Conservation (phyloP, 2,888 invertebrate genomes). For the Yponomeuta plumbellus region DNA sequence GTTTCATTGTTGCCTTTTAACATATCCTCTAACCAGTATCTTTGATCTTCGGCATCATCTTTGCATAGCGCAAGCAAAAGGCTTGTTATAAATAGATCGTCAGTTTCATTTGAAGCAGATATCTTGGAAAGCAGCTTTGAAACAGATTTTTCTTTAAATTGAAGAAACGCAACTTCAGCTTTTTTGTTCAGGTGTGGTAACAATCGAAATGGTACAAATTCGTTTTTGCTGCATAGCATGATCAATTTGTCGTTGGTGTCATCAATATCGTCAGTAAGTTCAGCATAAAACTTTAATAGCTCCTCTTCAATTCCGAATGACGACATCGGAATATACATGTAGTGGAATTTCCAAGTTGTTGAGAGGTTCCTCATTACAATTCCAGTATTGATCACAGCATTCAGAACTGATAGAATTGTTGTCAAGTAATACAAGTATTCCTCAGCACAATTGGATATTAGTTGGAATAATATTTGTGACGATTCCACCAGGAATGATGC, state of each 20-base stretch:
- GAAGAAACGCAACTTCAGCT: conserved; percentile 28
- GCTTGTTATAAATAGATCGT: conserved; percentile 52
- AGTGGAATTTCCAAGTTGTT: conserved; percentile 65
- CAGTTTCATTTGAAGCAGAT: conserved; percentile 49
- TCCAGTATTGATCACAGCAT: conserved; percentile 51
- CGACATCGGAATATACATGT: conserved; percentile 61
- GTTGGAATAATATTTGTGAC: conserved; percentile 48
- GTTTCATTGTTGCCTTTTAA: conserved; percentile 53
- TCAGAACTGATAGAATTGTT: conserved; percentile 45
- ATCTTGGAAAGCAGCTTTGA: conserved; percentile 52
- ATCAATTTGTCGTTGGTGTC: conserved; percentile 22
- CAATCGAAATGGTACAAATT: conserved; percentile 54
- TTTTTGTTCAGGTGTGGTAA: conserved; percentile 34
- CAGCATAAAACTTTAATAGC: conserved; percentile 46
- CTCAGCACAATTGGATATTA: conserved; percentile 50
- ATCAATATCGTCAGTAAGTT: conserved; percentile 20
- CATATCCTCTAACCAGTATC: conserved; percentile 42
- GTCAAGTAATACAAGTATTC: conserved; percentile 53
- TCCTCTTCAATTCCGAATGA: conserved; percentile 53
- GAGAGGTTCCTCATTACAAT: conserved; percentile 57
- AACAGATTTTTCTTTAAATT: conserved; percentile 34
- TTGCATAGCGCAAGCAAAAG: conserved; percentile 46
- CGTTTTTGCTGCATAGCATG: conserved; percentile 39
- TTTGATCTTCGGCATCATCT: conserved; percentile 33
- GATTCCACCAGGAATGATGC: conserved; percentile 44